phyloP scores from a whole-genome alignment of 1,140 invertebrate species.

The Heliothis virescens region DNA sequence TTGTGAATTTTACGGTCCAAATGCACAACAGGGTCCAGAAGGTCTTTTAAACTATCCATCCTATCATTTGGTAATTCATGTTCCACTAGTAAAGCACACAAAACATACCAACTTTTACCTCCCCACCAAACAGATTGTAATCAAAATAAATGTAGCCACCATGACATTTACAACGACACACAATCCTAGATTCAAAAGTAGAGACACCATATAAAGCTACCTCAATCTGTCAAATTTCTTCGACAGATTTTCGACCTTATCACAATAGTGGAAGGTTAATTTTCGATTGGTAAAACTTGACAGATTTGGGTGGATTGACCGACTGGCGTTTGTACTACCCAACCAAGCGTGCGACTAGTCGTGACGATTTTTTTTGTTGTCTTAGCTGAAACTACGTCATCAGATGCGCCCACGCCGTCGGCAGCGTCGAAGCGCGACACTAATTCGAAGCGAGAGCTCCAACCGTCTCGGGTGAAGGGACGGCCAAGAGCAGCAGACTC shows the following conservation, averaged over 20 bases:
- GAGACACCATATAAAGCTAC: neutral
- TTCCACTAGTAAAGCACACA: neutral
- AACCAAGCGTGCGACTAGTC: constrained; percentile 17
- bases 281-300: too few species aligned
- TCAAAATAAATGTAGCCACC: neutral
- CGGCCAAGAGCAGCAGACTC: constrained; percentile 74
- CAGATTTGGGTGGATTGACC: too few species aligned
- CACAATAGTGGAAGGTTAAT: too few species aligned
- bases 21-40: too few species aligned
- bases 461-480: constrained; percentile 89
- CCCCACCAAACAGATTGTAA: neutral
- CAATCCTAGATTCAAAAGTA: constrained; percentile 3
- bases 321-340: too few species aligned
- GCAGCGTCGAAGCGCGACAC: constrained; percentile 90
- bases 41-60: too few species aligned
- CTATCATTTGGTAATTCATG: neutral
- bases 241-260: too few species aligned
- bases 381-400: constrained; percentile 68
- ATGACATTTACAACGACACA: neutral
- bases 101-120: neutral
- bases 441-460: constrained; percentile 89
- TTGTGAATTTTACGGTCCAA: too few species aligned
- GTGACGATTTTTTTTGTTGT: constrained; percentile 35
- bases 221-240: too few species aligned
- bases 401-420: constrained; percentile 61